Conservation (phyloP, 2,113 vertebrate species). For the Orthonyx spaldingii region DNA sequence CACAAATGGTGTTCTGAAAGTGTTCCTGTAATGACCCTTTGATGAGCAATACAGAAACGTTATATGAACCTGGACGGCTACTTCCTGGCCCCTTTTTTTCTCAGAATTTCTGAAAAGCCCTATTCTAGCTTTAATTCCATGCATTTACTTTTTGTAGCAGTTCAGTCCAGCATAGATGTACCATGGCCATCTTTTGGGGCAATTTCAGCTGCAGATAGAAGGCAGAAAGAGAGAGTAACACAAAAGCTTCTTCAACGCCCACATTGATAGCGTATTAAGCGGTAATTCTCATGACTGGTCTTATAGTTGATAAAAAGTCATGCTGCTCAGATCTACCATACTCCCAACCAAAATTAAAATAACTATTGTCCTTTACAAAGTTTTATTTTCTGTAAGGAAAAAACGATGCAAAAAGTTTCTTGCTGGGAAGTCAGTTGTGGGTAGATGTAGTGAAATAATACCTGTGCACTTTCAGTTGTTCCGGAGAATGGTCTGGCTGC, state of each 20-base stretch:
- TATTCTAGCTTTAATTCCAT: neutral
- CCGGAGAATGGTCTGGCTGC: neutral
- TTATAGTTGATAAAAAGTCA: neutral
- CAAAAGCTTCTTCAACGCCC: neutral
- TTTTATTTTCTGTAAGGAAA: neutral
- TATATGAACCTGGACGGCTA: neutral
- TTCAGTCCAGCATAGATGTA: neutral
- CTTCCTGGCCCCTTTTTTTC: neutral
- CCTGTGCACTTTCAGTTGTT: neutral
- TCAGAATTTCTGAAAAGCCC: neutral
- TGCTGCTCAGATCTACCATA: neutral
- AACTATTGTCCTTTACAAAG: neutral
- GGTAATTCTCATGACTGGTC: neutral
- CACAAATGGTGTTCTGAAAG: neutral
- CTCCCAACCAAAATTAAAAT: neutral
- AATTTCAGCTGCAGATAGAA: neutral
- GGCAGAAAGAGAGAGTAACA: neutral
- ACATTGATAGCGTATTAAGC: accelerated
- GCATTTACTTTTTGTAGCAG: neutral
- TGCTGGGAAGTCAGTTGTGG: neutral
- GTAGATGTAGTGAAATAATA: neutral
- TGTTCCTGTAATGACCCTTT: neutral
- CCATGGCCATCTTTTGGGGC: neutral
- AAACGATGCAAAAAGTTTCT: neutral
- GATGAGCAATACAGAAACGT: neutral